Evolutionary conservation across 2,113 vertebrate genomes (phyloP), one percentile per base, ranked within the genome.

Genomic region (Notiomystis cincta): DNA sequence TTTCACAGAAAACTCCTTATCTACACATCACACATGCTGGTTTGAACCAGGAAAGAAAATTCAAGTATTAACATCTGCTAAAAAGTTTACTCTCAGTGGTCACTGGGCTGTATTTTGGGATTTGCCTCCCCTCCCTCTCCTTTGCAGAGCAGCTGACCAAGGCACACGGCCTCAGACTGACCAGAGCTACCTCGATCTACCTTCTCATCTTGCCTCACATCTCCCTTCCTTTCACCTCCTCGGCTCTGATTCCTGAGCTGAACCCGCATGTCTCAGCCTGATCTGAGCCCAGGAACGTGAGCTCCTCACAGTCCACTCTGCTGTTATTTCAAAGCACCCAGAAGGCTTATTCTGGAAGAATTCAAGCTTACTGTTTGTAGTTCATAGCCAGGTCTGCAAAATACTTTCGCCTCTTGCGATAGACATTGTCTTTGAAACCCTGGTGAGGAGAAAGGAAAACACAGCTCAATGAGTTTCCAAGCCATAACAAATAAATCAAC

Each of bases 391-490:
- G 95, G 94, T 99, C 99, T 91, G 99, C 99, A 98, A 99, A 99
- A 95, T 99, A 99, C 97, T 99, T 99, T 58, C 99, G 97, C 82
- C 99, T 99, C 97, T 99, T 99, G 48, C 99, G 98, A 91, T 99
- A 99, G 72, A 99, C 99, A 10, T 99, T 99, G 97, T 99, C 99
- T 97, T 99, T 99, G 98, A 99, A 99, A 90, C 99, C 99, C 99
- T 99, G 73, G 20, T 47, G 71, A 66, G 33, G 35, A 87, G 5
- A 47, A 92, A 70, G 28, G 71, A 85, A 95, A 69, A 53, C 57
- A 50, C 72, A 54, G 5, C 79, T 82, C 71, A 70, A 16, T 42
- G 13, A 40, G 2, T 47, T 87, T 87, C 35, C n/a, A 62, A 84
- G 42, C 30, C 30, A 2, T 27, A 92, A 38, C 61, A 87, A 69